Percentiles rank a stretch among this genome's conserved stretches.
Conservation (phyloP, 2,888 invertebrate species). For the Nomada ruficornis region DNA sequence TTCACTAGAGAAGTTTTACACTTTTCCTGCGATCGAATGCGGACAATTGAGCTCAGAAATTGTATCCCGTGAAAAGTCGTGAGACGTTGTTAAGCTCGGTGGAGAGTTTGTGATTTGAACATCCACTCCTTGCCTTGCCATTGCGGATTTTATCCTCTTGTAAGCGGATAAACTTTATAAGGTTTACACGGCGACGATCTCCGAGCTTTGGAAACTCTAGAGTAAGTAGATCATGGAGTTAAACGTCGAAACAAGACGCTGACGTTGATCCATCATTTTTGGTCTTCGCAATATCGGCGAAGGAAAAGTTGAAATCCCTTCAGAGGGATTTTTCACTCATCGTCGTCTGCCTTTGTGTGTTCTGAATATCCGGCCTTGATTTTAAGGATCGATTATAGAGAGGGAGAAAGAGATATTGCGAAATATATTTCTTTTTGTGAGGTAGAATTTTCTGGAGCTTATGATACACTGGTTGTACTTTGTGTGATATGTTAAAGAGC, state of each 20-base stretch:
- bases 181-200: too few species aligned
- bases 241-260: constrained; percentile 16
- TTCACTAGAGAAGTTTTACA: too few species aligned
- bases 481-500: too few species aligned
- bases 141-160: constrained; percentile 34
- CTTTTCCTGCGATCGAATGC: background rate
- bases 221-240: constrained; percentile 29
- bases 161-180: too few species aligned
- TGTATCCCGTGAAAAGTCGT: background rate
- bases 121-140: background rate
- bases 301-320: background rate
- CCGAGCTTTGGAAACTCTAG: constrained; percentile 1
- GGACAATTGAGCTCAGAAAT: background rate
- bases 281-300: too few species aligned
- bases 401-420: background rate
- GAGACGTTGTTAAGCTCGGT: background rate
- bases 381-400: background rate
- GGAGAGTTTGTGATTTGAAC: background rate
- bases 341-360: background rate
- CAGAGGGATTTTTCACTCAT: background rate
- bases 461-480: background rate
- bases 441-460: background rate
- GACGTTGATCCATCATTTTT: background rate
- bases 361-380: background rate
- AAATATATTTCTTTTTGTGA: background rate